These are phyloP conservation scores for Phyllotreta striolata DNA, from an alignment of 2,888 invertebrate species.

Conservation along the genomic window DNA sequence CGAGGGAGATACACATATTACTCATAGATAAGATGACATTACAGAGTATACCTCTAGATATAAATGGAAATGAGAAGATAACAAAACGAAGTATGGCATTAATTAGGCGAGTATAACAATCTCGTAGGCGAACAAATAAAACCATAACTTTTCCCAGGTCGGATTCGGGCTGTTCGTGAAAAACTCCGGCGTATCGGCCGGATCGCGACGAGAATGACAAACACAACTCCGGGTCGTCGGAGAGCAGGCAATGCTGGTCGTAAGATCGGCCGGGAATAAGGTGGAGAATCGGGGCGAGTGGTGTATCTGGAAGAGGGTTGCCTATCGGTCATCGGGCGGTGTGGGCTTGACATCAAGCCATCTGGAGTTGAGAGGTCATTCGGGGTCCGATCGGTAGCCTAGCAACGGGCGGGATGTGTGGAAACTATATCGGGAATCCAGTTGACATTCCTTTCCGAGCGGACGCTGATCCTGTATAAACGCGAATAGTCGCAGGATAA, in stretches of 20 bases:
- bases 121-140: neutral
- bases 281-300: conserved; percentile 9
- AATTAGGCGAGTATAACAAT: no score
- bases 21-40: no score
- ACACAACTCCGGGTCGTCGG: neutral
- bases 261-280: neutral
- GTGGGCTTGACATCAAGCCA: conserved; percentile 49
- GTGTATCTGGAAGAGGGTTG: conserved; percentile 35
- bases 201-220: conserved; percentile 27
- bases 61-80: no score
- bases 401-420: conserved; percentile 46
- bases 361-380: conserved; percentile 61
- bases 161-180: conserved; percentile 37
- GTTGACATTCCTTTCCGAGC: conserved; percentile 32
- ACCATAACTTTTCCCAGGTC: conserved; percentile 3
- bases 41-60: no score
- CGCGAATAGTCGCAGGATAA: conserved; percentile 18
- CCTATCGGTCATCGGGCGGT: conserved; percentile 39
- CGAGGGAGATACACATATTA: no score
- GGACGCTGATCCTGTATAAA: conserved; percentile 25
- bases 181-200: conserved; percentile 17
- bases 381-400: conserved; percentile 52
- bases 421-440: conserved; percentile 27
- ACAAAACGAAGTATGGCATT: no score
- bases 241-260: neutral